phyloP scores from a whole-genome alignment of 1,140 invertebrate genomes.

The Geopemphigus sp. region DNA sequence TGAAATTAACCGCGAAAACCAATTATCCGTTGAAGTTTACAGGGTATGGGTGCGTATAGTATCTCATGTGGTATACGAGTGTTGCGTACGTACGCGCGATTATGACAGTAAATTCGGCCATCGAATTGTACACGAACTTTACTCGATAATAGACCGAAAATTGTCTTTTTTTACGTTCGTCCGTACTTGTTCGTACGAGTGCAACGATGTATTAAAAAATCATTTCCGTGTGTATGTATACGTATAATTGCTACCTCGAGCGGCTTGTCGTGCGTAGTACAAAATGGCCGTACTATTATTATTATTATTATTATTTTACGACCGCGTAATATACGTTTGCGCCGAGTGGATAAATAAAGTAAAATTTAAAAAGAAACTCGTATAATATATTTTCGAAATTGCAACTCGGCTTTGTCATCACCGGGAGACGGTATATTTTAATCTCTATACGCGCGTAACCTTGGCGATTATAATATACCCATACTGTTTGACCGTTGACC shows the following conservation, averaged over 20 bases:
- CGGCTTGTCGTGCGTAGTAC: too few species aligned
- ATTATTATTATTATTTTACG: slow-evolving; percentile 18
- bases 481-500: slow-evolving; percentile 24
- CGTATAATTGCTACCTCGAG: too few species aligned
- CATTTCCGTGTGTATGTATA: too few species aligned
- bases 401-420: slow-evolving; percentile 1
- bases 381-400: slow-evolving; percentile 1
- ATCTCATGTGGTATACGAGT: too few species aligned
- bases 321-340: neutral
- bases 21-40: neutral
- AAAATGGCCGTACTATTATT: neutral
- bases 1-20: neutral
- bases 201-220: too few species aligned
- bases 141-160: too few species aligned
- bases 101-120: too few species aligned
- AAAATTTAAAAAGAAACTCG: neutral
- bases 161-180: too few species aligned
- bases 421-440: neutral
- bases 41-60: too few species aligned
- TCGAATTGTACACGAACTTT: too few species aligned
- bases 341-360: neutral
- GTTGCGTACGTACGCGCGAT: too few species aligned
- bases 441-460: neutral
- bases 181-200: too few species aligned
- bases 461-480: slow-evolving; percentile 9